A percentile compares a stretch with the other conserved stretches of the same genome.
Evolutionary conservation across 2,113 vertebrate species (phyloP).

Genomic region (Leucopsar rothschildi): DNA sequence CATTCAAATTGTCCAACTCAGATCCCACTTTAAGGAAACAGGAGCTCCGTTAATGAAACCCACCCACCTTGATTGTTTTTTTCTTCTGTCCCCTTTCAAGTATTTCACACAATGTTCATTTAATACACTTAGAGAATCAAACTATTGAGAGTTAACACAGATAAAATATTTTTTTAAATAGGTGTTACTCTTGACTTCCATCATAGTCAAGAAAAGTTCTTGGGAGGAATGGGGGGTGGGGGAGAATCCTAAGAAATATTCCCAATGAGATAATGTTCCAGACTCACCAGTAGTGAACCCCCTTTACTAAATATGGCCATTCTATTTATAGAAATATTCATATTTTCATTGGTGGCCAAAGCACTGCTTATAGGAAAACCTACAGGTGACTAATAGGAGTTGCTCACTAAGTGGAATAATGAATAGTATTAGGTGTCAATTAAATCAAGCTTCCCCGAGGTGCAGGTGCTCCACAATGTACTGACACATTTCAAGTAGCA

Average conservation of each 20-base stretch:
- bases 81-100: background rate
- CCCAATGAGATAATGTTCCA: background rate
- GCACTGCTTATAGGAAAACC: constrained; percentile 82
- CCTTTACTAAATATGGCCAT: constrained; percentile 78
- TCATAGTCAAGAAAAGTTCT: constrained; percentile 48
- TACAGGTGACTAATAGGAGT: constrained; percentile 97
- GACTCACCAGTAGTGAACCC: constrained; percentile 62
- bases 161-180: constrained; percentile 13
- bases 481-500: constrained; percentile 93
- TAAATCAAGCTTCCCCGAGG: constrained; percentile 94
- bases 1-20: background rate
- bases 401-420: constrained; percentile 99
- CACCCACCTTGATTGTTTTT: background rate
- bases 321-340: constrained; percentile 90
- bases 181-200: constrained; percentile 7
- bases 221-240: background rate
- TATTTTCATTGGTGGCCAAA: constrained; percentile 87
- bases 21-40: background rate
- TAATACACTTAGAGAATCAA: background rate
- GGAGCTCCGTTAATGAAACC: background rate
- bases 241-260: constrained; percentile 48
- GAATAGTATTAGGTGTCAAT: constrained; percentile 99
- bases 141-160: background rate
- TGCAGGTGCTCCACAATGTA: constrained; percentile 98
- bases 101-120: background rate